Evolutionary conservation across 1,140 invertebrate species (phyloP), one percentile per base, ranked within the genome.

Genomic region (Cydia strobilella): DNA sequence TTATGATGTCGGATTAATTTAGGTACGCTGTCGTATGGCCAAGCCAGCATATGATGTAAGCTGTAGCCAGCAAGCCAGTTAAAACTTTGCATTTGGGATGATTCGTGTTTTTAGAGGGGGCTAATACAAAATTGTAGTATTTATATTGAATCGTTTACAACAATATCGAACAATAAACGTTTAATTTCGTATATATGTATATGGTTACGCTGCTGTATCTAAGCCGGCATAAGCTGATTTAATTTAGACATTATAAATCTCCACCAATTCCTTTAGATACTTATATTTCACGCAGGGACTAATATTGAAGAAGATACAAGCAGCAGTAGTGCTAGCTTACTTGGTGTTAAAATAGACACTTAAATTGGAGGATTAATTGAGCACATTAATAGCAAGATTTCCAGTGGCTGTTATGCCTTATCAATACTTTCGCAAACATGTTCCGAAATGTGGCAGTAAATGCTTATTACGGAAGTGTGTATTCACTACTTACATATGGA

Each of bases 241-340:
- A 78, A 59, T 78, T 78, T 23, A 74, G 73, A 20, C 74, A 78
- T 51, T 73, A 69, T 25, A 76, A 74, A 76, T n/a, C n/a, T 69
- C 72, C 42, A 54, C 69, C 63, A 18, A 27, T 74, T 48, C n/a
- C 48, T 6, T n/a, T 75, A n/a, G 71, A 74, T 27, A n/a, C n/a
- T n/a, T n/a, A 74, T 75, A 10, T 72, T 23, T 4, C 0, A 20
- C 10, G 20, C 6, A 9, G 59, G 20, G 18, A 23, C 9, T 9
- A 2, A 2, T 5, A 20, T 20, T 20, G 59, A 63, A 9, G 10
- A 20, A 9, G 13, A 27, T 9, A 23, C 18, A 5, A 6, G n/a
- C n/a, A n/a, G n/a, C n/a, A n/a, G n/a, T n/a, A n/a, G 10, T 7
- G 20, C 20, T 12, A 23, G 6, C 1, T 63, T 63, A 27, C 20